Conservation (phyloP, 2,888 invertebrate genomes). For the Caenorhabditis sinica region DNA sequence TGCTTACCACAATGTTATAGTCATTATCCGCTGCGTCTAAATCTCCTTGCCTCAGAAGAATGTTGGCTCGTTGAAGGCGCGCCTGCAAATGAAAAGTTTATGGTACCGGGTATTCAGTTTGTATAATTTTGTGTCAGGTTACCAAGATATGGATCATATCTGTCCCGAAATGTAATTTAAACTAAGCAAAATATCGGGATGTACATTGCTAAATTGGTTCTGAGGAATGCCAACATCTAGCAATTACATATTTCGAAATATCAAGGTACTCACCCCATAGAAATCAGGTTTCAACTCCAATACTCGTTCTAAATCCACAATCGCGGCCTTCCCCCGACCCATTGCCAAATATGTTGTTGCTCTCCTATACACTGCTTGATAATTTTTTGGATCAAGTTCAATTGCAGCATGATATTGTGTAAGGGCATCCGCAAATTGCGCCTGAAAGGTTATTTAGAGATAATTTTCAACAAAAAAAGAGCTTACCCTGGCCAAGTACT, state of each 20-base stretch:
- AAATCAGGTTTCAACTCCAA: conserved; percentile 96
- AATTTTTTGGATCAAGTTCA: conserved; percentile 96
- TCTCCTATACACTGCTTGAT: conserved; percentile 93
- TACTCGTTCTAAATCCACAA: conserved; percentile 94
- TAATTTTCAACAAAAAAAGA: not conserved
- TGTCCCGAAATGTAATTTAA: too few species aligned
- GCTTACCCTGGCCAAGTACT: conserved; percentile 89
- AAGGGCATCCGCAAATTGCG: conserved; percentile 95
- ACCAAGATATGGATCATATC: not conserved
- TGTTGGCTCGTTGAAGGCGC: conserved; percentile 90
- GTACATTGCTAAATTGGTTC: too few species aligned
- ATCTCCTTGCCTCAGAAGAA: conserved; percentile 91
- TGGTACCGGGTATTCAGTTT: not conserved
- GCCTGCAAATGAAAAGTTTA: conserved; percentile 85
- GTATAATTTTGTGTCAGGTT: not conserved
- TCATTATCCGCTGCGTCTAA: conserved; percentile 79
- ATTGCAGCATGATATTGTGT: conserved; percentile 98
- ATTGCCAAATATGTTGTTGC: conserved; percentile 76
- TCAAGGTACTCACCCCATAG: conserved; percentile 88
- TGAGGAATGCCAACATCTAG: too few species aligned
- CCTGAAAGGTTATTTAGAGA: conserved; percentile 84
- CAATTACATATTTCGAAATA: not conserved
- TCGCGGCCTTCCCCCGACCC: conserved; percentile 87
- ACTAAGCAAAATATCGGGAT: too few species aligned
- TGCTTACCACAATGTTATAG: conserved; percentile 78